Evolutionary conservation across 1,140 invertebrate genomes (phyloP).

Genomic region (Nylanderia fulva): DNA sequence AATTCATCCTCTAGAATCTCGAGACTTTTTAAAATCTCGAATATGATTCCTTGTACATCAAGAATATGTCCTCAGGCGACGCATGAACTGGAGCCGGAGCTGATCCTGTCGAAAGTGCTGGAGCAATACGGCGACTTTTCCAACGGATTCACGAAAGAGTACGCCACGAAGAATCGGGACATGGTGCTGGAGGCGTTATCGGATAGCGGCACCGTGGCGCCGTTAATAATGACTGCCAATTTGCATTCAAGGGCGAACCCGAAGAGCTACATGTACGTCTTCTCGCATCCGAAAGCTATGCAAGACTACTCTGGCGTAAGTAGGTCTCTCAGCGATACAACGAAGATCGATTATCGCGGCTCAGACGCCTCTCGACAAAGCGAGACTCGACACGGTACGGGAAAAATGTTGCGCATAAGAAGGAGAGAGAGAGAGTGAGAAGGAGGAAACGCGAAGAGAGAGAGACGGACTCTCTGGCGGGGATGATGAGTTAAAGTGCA

Average conservation of each 20-base stretch:
- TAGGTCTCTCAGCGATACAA: constrained; percentile 64
- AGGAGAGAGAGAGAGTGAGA: background rate
- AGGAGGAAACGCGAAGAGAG: too few species aligned
- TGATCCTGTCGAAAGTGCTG: constrained; percentile 88
- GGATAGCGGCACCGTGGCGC: constrained; percentile 93
- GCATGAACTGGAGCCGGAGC: constrained; percentile 87
- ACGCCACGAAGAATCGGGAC: constrained; percentile 88
- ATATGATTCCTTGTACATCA: constrained; percentile 3
- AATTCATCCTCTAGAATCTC: background rate
- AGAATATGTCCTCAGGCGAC: constrained; percentile 76
- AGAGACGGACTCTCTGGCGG: background rate
- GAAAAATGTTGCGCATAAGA: constrained; percentile 49
- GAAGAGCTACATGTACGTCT: constrained; percentile 95
- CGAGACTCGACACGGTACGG: constrained; percentile 41
- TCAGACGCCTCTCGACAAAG: constrained; percentile 55
- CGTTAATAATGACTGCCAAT: constrained; percentile 90
- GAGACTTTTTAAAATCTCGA: constrained; percentile 15
- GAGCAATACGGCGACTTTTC: constrained; percentile 85
- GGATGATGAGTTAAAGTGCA: constrained; percentile 53
- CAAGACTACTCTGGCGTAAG: constrained; percentile 81
- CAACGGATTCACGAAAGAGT: constrained; percentile 72
- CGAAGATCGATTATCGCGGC: constrained; percentile 60
- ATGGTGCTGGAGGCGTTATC: constrained; percentile 94
- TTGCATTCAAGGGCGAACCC: constrained; percentile 91
- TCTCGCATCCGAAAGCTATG: constrained; percentile 88